phyloP scores from a whole-genome alignment of 2,113 vertebrate genomes.

The Oxyura jamaicensis region DNA sequence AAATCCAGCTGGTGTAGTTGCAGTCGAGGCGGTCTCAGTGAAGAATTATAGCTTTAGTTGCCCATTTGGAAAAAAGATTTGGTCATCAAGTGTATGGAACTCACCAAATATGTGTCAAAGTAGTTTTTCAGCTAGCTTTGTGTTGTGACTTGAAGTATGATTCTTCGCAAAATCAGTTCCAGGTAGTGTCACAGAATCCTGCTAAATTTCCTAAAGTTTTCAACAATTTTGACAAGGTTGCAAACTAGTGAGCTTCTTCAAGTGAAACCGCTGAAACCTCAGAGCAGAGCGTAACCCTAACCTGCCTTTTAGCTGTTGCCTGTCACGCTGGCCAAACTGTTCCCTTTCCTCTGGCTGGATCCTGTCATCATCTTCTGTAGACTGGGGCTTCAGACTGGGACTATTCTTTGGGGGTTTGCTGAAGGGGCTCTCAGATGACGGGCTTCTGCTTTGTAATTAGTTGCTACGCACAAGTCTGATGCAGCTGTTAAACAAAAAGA shows the following conservation, averaged over 20 bases:
- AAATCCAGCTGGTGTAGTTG: background rate
- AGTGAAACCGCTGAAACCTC: background rate
- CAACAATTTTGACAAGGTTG: background rate
- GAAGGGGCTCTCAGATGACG: background rate
- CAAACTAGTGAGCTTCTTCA: background rate
- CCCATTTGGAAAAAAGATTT: background rate
- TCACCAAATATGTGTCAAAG: background rate
- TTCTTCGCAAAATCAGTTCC: background rate
- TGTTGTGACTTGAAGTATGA: background rate
- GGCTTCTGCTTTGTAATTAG: background rate
- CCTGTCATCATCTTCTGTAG: background rate
- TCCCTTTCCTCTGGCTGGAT: background rate
- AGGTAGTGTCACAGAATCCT: background rate
- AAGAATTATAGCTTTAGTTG: background rate
- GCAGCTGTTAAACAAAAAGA: background rate
- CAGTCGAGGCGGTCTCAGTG: background rate
- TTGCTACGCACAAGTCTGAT: background rate
- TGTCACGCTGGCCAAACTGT: background rate
- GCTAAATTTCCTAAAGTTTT: background rate
- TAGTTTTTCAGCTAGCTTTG: background rate
- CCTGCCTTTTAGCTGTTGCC: background rate
- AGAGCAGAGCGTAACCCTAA: fast-evolving
- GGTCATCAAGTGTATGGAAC: background rate
- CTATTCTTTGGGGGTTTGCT: background rate
- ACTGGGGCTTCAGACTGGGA: background rate